Evolutionary conservation across 2,113 vertebrate genomes (phyloP).

Genomic region (Lathamus discolor): DNA sequence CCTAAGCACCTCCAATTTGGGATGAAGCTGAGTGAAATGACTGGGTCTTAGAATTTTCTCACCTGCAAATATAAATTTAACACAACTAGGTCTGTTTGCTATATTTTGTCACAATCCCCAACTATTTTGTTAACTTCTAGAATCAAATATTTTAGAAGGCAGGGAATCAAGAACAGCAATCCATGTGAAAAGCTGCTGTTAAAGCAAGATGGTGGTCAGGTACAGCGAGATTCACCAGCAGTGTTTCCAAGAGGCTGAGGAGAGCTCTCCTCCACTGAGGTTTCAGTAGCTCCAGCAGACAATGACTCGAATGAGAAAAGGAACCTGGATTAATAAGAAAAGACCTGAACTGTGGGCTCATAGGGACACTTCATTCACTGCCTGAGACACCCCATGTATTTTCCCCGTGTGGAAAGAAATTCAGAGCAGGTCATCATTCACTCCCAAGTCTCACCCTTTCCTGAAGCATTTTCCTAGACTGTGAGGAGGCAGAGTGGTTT

Average conservation of each 20-base stretch:
- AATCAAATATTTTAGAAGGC: not conserved
- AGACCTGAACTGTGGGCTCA: not conserved
- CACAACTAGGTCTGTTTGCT: not conserved
- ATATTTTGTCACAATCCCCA: not conserved
- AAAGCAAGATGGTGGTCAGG: not conserved
- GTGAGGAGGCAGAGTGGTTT: not conserved
- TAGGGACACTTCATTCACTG: not conserved
- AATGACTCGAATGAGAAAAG: not conserved
- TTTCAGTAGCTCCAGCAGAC: not conserved
- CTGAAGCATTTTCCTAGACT: not conserved
- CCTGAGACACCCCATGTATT: not conserved
- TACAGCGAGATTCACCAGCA: not conserved
- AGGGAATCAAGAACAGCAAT: not conserved
- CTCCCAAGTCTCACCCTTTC: not conserved
- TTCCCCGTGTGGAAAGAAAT: not conserved
- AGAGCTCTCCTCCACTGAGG: not conserved
- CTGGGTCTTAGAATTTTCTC: not conserved
- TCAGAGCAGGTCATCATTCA: not conserved
- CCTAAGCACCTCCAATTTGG: not conserved
- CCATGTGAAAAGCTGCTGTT: not conserved
- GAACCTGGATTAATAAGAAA: not conserved
- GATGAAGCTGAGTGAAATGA: not conserved
- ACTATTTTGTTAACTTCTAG: not conserved
- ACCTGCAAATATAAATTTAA: not conserved
- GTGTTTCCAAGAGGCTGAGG: not conserved